Evolutionary conservation across 1,140 invertebrate species (phyloP), one percentile per base, ranked within the genome.

Genomic region (Calephelis virginiensis): DNA sequence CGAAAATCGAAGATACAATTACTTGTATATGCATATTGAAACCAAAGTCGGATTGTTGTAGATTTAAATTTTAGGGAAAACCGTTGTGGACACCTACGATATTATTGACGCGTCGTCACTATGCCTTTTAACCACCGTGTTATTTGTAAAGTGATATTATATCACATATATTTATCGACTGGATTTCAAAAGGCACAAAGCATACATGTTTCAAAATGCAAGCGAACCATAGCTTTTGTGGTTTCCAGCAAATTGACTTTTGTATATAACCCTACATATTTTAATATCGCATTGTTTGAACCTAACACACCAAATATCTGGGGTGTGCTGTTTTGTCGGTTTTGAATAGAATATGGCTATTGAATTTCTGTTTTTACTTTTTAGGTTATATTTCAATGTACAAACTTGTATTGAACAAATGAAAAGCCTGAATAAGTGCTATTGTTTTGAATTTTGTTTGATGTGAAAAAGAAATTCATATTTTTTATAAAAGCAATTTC

Each of bases 221-320:
- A 61, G 68, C 71, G 50, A 64, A 71, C 68, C 74, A 67, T 71
- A 66, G 61, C 68, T 63, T 50, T 28, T 73, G 63, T 64, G 72
- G 78, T 75, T 78, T 72, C 67, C 76, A 71, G 78, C 74, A 78
- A 75, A 78, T 80, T 80, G 73, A 67, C 67, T 67, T 61, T 61
- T 45, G 69, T 68, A 60, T 74, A 68, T 63, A 72, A 62, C 37
- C 40, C 68, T 71, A 77, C 67, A 74, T 79, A 75, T 77, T 75
- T 72, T 75, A 77, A 70, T 63, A 67, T 70, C 46, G 68, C 71
- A 74, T 77, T 79, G 72, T 77, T 71, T 78, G 14, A 56, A 56
- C 14, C 50, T 56, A 56, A 56, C 50, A 17, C 37, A 59, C 53
- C 53, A 59, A 59, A 59, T 59, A 59, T 59, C n/a, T 59, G 53